Conservation (phyloP, 2,113 vertebrate genomes). For the Prionailurus bengalensis region DNA sequence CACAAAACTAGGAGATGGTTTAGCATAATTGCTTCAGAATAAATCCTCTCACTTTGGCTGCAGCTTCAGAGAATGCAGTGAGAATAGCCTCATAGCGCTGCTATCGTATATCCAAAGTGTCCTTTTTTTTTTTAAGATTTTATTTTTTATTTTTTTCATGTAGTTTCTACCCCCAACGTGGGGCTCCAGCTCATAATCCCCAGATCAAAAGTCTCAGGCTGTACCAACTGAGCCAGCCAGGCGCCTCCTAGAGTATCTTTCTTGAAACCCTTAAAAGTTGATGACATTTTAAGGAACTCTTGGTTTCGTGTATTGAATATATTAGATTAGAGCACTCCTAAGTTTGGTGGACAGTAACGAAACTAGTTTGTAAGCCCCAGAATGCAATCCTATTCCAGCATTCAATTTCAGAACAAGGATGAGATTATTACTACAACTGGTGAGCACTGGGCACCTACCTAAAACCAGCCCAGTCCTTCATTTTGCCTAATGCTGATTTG, state of each 20-base stretch:
- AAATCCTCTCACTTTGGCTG: not conserved
- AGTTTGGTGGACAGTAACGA: not conserved
- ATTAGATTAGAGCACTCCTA: not conserved
- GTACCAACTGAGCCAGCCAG: not conserved
- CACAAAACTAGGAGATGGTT: not conserved
- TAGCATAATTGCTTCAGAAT: not conserved
- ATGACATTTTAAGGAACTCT: slow-evolving; percentile 6
- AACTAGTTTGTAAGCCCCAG: not conserved
- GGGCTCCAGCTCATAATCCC: not conserved
- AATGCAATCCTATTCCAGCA: not conserved
- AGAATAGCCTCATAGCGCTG: not conserved
- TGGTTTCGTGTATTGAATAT: not conserved
- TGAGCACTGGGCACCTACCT: too few relatives aligned
- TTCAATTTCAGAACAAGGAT: not conserved
- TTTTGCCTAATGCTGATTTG: slow-evolving; percentile 10
- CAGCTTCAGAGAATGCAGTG: not conserved
- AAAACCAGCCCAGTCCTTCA: slow-evolving; percentile 5
- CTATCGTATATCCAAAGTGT: not conserved
- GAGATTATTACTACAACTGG: not conserved
- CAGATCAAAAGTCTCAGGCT: not conserved
- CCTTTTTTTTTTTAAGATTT: not conserved
- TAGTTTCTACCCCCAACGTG: not conserved
- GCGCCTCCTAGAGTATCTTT: not conserved
- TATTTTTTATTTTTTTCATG: not conserved
- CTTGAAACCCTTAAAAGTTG: not conserved